Evolutionary conservation across 2,113 vertebrate species (phyloP).

Genomic region (Pavo muticus): DNA sequence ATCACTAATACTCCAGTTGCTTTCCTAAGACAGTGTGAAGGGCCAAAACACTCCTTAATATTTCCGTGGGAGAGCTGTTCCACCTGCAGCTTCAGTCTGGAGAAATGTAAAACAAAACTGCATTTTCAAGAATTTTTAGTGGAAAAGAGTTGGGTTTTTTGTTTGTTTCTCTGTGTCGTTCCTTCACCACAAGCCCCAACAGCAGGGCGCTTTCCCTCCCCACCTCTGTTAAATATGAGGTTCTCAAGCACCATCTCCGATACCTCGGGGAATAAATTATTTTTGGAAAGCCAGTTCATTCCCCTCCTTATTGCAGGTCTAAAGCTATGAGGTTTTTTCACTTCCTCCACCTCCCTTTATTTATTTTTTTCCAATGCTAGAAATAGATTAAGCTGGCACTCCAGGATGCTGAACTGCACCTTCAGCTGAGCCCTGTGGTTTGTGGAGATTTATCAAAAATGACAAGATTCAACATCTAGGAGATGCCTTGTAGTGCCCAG

Average conservation of each 20-base stretch:
- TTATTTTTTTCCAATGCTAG: not conserved
- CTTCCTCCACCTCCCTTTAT: not conserved
- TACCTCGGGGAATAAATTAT: slow-evolving; percentile 33
- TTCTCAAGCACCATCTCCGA: not conserved
- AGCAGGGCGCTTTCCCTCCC: not conserved
- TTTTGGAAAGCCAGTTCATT: not conserved
- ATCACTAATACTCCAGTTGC: not conserved
- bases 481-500: slow-evolving; percentile 33
- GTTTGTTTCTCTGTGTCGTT: not conserved
- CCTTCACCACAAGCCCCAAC: not conserved
- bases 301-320: not conserved
- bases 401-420: slow-evolving; percentile 58
- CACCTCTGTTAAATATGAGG: not conserved
- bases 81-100: not conserved
- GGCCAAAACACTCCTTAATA: not conserved
- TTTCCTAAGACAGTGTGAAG: not conserved
- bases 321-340: not conserved
- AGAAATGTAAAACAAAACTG: not conserved
- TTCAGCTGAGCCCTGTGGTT: slow-evolving; percentile 39
- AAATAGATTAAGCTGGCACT: slow-evolving; percentile 60
- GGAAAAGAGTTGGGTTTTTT: not conserved
- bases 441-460: slow-evolving; percentile 51
- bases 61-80: not conserved
- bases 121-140: not conserved
- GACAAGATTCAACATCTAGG: slow-evolving; percentile 47